Conservation (phyloP, 2,113 vertebrate species). For the Ursus arctos region DNA sequence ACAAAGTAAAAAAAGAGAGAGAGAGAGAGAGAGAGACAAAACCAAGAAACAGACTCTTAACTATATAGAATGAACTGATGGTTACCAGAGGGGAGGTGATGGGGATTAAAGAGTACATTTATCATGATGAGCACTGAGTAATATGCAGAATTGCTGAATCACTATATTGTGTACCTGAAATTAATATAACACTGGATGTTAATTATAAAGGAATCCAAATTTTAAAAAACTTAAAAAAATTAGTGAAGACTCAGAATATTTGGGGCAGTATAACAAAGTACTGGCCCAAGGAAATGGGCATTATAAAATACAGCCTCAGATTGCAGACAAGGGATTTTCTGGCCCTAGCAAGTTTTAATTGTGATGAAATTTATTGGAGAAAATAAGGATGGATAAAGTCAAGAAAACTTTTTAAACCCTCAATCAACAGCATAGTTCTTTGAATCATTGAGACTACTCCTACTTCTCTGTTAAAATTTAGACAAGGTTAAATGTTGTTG, state of each 20-base stretch:
- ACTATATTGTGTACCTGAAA: background rate
- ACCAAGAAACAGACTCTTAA: background rate
- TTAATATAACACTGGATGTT: background rate
- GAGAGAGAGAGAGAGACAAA: background rate
- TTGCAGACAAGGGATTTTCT: background rate
- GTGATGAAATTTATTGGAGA: background rate
- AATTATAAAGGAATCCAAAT: background rate
- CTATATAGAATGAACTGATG: background rate
- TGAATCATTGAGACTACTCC: background rate
- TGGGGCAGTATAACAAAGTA: background rate
- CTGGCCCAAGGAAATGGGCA: background rate
- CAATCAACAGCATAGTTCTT: background rate
- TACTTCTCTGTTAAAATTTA: background rate
- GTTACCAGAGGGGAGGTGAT: background rate
- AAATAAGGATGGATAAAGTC: background rate
- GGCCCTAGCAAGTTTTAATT: background rate
- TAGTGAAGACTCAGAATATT: background rate
- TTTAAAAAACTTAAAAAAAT: background rate
- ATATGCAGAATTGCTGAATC: background rate
- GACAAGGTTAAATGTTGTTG: background rate
- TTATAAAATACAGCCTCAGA: background rate
- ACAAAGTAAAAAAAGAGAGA: background rate
- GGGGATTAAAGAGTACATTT: background rate
- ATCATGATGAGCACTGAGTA: background rate
- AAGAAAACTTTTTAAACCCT: background rate